phyloP scores from a whole-genome alignment of 1,140 invertebrate genomes.

The Hormaphis cornu region DNA sequence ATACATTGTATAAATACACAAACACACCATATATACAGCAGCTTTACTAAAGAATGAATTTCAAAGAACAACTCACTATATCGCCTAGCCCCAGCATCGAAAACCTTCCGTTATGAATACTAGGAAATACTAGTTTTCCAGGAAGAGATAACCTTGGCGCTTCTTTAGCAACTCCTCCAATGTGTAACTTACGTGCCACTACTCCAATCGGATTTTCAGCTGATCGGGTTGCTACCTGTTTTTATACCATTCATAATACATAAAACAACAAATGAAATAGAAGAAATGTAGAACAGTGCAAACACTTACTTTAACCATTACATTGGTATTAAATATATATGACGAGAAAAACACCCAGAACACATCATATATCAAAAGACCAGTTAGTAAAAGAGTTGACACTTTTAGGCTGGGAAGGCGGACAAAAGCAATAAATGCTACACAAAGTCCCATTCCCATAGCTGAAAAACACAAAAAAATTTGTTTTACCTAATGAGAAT shows the following conservation, averaged over 20 bases:
- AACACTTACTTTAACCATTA: constrained; percentile 84
- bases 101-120: constrained; percentile 92
- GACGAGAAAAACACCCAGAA: constrained; percentile 99
- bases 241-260: background rate
- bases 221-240: constrained; percentile 71
- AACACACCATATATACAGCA: too few relatives aligned
- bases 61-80: constrained; percentile 57
- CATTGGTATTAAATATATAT: constrained; percentile 96
- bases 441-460: constrained; percentile 93
- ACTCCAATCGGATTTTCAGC: constrained; percentile 94
- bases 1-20: too few relatives aligned
- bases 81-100: constrained; percentile 94
- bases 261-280: background rate
- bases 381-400: constrained; percentile 85
- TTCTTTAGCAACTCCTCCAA: constrained; percentile 74
- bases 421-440: constrained; percentile 94
- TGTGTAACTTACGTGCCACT: constrained; percentile 81
- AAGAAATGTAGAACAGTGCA: background rate
- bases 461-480: constrained; percentile 48
- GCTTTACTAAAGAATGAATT: background rate
- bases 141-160: constrained; percentile 91
- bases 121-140: constrained; percentile 93
- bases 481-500: constrained; percentile 34
- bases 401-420: constrained; percentile 92
- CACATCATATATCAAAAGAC: constrained; percentile 91